Evolutionary conservation across 2,113 vertebrate species (phyloP).

Genomic region (Misgurnus anguillicaudatus): DNA sequence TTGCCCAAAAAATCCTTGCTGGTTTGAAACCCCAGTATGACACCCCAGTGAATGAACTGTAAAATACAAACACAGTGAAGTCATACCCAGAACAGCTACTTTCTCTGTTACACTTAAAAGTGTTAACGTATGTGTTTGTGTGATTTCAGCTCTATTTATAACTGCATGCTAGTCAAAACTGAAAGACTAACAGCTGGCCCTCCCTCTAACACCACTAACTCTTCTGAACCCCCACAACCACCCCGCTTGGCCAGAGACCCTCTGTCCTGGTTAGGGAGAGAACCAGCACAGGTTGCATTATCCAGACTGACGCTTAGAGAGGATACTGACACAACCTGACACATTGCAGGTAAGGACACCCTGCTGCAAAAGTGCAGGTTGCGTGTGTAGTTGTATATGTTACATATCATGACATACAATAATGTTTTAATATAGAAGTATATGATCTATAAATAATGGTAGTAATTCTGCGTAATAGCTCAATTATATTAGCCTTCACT

Average conservation of each 20-base stretch:
- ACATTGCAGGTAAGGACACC: constrained; percentile 67
- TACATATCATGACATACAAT: background rate
- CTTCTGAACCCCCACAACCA: constrained; percentile 37
- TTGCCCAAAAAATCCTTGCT: background rate
- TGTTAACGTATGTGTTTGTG: constrained; percentile 75
- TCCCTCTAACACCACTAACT: constrained; percentile 57
- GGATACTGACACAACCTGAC: constrained; percentile 59
- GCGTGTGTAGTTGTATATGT: constrained; percentile 17
- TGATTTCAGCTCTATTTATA: constrained; percentile 87
- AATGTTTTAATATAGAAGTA: background rate
- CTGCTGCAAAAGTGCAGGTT: background rate
- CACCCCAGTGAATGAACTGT: constrained; percentile 23
- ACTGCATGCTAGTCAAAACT: constrained; percentile 84
- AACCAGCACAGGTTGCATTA: constrained; percentile 68
- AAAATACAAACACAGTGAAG: constrained; percentile 33
- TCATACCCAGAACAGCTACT: constrained; percentile 25
- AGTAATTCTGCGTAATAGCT: too few relatives aligned
- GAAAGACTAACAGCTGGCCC: constrained; percentile 74
- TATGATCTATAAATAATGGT: background rate
- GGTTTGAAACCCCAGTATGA: background rate
- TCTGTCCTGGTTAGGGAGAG: constrained; percentile 74
- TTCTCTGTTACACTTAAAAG: constrained; percentile 45
- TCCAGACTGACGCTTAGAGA: constrained; percentile 58
- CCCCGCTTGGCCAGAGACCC: constrained; percentile 71
- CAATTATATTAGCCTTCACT: too few relatives aligned